Percentiles rank a stretch among this genome's conserved stretches.
phyloP scores from a whole-genome alignment of 1,140 invertebrate genomes.

The Neodiprion pinetum region DNA sequence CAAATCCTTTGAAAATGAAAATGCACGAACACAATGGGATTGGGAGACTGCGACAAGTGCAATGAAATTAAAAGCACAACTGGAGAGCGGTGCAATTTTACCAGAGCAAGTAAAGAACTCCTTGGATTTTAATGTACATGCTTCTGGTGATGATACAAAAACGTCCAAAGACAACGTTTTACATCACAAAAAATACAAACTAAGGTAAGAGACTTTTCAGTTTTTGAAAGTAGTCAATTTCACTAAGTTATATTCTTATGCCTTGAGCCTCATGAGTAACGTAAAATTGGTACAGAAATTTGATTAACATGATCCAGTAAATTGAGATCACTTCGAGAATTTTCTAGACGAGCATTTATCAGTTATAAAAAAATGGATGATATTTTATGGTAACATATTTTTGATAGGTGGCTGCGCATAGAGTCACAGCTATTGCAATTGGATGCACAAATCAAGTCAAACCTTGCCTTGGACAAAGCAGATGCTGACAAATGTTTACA shows the following conservation, averaged over 20 bases:
- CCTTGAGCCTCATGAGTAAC: no score
- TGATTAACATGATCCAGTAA: no score
- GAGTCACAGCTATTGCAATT: conserved; percentile 77
- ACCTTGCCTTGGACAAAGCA: conserved; percentile 69
- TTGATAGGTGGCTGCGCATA: conserved; percentile 67
- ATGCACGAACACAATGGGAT: conserved; percentile 67
- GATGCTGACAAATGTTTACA: conserved; percentile 70
- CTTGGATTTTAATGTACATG: conserved; percentile 63
- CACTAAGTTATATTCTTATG: conserved; percentile 14
- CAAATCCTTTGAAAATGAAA: conserved; percentile 57
- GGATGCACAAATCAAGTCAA: conserved; percentile 77
- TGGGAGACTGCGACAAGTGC: conserved; percentile 66
- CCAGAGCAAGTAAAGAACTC: conserved; percentile 65
- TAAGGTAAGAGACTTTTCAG: conserved; percentile 40
- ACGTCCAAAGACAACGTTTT: conserved; percentile 44
- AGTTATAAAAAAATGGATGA: not conserved
- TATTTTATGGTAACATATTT: conserved; percentile 18
- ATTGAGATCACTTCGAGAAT: no score
- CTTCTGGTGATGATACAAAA: conserved; percentile 64
- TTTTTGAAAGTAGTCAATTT: not conserved
- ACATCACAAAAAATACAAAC: conserved; percentile 46
- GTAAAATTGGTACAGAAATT: no score
- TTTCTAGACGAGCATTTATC: not conserved
- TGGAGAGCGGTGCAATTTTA: conserved; percentile 69
- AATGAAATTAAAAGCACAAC: conserved; percentile 64